A percentile compares a stretch with the other conserved stretches of the same genome.
Evolutionary conservation across 2,888 invertebrate genomes (phyloP).

Genomic region (Oligia fasciuncula): DNA sequence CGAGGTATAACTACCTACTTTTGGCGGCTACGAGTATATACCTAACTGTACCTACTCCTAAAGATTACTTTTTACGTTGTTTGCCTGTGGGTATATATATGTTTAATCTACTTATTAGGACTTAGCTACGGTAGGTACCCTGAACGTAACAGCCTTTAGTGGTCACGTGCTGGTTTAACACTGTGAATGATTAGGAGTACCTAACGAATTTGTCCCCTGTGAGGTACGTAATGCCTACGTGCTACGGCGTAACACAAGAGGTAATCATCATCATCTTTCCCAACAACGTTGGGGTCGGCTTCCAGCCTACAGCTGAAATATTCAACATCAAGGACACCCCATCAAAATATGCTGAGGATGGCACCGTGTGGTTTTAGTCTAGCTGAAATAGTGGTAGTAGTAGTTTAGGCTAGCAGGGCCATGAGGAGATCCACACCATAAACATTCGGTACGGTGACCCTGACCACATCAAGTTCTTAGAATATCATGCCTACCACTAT

Average conservation of each 20-base stretch:
- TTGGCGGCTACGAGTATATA: constrained; percentile 20
- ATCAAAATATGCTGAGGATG: neutral
- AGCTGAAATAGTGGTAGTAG: neutral
- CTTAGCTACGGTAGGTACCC: neutral
- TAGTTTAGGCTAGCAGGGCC: neutral
- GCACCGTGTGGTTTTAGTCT: neutral
- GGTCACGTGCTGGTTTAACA: neutral
- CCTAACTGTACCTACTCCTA: neutral
- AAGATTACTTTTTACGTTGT: constrained; percentile 23
- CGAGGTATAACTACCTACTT: constrained; percentile 41
- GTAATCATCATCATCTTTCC: neutral
- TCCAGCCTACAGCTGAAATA: neutral
- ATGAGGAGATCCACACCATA: neutral
- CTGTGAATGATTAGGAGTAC: neutral
- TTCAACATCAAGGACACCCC: neutral
- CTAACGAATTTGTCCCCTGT: neutral
- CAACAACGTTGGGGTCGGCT: neutral
- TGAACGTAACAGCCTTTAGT: neutral
- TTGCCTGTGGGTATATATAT: neutral
- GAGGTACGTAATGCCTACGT: neutral
- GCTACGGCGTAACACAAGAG: neutral
- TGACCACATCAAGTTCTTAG: neutral
- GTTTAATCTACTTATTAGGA: neutral
- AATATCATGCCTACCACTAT: neutral
- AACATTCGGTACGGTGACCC: neutral